phyloP scores from a whole-genome alignment of 2,797 vertebrate species.

The Sebastes baramenuke region DNA sequence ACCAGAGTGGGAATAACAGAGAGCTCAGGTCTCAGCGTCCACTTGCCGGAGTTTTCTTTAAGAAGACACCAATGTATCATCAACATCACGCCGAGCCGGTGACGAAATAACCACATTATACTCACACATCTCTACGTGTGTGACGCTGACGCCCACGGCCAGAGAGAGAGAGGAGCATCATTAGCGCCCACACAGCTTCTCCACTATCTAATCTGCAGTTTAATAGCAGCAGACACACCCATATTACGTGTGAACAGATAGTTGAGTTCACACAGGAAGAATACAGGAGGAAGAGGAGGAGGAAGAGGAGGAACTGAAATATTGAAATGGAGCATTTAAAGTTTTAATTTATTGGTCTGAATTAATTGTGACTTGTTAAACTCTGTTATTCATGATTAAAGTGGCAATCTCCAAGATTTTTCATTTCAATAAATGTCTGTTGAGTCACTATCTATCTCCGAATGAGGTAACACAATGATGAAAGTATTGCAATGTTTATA shows the following conservation, averaged over 20 bases:
- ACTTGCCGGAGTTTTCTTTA: background rate
- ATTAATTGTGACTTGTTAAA: background rate
- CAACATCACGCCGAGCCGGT: background rate
- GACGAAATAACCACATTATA: background rate
- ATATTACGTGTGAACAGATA: slow-evolving; percentile 41
- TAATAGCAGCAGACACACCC: slow-evolving; percentile 58
- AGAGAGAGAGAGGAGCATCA: slow-evolving; percentile 26
- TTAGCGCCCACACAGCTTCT: slow-evolving; percentile 15
- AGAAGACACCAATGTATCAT: background rate
- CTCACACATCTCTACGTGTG: background rate
- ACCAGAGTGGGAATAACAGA: slow-evolving; percentile 32
- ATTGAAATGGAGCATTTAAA: background rate
- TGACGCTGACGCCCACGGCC: slow-evolving; percentile 6
- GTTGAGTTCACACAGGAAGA: slow-evolving; percentile 24
- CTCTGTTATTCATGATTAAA: background rate
- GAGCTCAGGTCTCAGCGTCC: slow-evolving; percentile 2
- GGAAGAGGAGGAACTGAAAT: background rate
- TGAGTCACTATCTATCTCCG: too few relatives aligned
- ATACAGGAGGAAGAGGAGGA: background rate
- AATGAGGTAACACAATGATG: too few relatives aligned
- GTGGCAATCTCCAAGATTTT: too few relatives aligned
- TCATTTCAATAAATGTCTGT: too few relatives aligned
- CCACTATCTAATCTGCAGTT: slow-evolving; percentile 59
- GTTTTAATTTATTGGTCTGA: background rate
- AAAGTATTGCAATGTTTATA: too few relatives aligned